phyloP scores from a whole-genome alignment of 2,888 invertebrate species.

The Andrena bicolor region DNA sequence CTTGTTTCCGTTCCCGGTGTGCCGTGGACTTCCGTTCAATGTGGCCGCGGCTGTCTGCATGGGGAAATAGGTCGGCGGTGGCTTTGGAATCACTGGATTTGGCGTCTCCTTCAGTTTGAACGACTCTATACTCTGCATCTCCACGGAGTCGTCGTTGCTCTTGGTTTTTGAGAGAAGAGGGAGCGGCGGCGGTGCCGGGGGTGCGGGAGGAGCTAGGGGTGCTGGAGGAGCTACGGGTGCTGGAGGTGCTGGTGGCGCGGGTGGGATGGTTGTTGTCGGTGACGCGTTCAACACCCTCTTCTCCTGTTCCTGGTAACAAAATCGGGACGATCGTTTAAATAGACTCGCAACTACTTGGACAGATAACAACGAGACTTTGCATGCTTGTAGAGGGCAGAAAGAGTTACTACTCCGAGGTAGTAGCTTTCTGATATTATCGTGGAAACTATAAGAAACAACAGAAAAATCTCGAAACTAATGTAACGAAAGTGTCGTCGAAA shows the following conservation, averaged over 20 bases:
- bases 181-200: conserved; percentile 78
- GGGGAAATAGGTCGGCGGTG: conserved; percentile 90
- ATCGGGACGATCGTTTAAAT: not conserved
- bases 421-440: not conserved
- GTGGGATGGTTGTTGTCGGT: conserved; percentile 11
- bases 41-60: conserved; percentile 71
- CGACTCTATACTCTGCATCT: conserved; percentile 92
- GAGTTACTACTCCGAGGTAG: not conserved
- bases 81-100: conserved; percentile 87
- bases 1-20: conserved; percentile 57
- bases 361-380: not conserved
- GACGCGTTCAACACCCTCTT: conserved; percentile 73
- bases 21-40: conserved; percentile 78
- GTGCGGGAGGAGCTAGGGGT: conserved; percentile 69
- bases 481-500: too few relatives aligned
- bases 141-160: conserved; percentile 87
- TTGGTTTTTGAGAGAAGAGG: conserved; percentile 69
- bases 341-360: not conserved
- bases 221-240: conserved; percentile 63
- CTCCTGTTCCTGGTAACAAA: conserved; percentile 77
- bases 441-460: not conserved
- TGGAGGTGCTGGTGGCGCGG: conserved; percentile 64
- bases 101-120: conserved; percentile 90
- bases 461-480: too few relatives aligned
- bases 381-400: not conserved